These are phyloP conservation scores for Myanophis thanlyinensis DNA, from an alignment of 2,113 vertebrate species.

Conservation along the genomic window DNA sequence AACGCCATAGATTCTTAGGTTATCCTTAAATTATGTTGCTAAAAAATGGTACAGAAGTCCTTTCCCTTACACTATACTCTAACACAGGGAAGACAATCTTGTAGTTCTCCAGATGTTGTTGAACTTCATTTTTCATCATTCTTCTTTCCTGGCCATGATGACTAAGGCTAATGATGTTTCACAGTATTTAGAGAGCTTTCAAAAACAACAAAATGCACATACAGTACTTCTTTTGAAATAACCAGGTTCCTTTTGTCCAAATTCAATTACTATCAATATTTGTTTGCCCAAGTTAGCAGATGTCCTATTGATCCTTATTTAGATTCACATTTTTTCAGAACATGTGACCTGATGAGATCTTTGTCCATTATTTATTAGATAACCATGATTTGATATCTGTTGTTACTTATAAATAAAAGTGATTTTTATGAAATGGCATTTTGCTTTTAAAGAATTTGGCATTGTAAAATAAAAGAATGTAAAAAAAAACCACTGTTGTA, in stretches of 20 bases:
- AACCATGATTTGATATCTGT: not conserved
- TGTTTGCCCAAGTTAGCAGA: not conserved
- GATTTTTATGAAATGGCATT: not conserved
- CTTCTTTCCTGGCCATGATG: not conserved
- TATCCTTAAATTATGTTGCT: not conserved
- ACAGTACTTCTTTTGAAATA: not conserved
- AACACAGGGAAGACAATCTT: not conserved
- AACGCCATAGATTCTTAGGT: not conserved
- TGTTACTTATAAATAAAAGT: constrained; percentile 2
- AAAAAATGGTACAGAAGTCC: not conserved
- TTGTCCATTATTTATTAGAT: not conserved
- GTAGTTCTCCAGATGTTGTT: not conserved
- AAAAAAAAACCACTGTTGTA: not conserved
- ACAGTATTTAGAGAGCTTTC: not conserved
- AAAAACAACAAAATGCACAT: not conserved
- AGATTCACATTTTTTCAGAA: not conserved
- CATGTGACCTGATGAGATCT: not conserved
- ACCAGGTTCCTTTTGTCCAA: not conserved
- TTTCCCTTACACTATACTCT: not conserved
- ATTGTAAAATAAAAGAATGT: not conserved
- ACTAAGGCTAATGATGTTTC: not conserved
- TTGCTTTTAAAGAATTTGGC: constrained; percentile 9
- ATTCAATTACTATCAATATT: not conserved
- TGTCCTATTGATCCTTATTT: not conserved
- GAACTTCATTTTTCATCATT: not conserved